Evolutionary conservation across 2,888 invertebrate genomes (phyloP).

Genomic region (Drosophila monieri): DNA sequence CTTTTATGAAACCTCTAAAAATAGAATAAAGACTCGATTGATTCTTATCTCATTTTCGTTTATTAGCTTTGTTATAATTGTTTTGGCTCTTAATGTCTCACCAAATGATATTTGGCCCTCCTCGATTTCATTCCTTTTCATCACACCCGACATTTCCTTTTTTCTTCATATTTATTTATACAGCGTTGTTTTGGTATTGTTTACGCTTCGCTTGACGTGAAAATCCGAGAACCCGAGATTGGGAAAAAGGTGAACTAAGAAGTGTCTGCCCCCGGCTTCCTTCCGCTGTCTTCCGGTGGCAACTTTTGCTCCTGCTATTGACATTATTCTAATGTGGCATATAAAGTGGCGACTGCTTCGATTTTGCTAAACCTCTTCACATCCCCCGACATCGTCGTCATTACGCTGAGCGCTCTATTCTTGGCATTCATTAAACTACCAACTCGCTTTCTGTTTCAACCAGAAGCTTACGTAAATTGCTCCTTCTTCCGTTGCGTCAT

Average conservation of each 20-base stretch:
- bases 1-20: too few species aligned
- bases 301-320: constrained; percentile 53
- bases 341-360: constrained; percentile 46
- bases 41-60: constrained; percentile 5
- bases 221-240: constrained; percentile 18
- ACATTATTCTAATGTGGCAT: constrained; percentile 53
- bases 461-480: constrained; percentile 63
- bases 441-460: constrained; percentile 23
- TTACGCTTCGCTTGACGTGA: constrained; percentile 58
- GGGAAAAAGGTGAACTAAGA: too few species aligned
- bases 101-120: constrained; percentile 8
- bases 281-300: constrained; percentile 24
- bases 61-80: constrained; percentile 45
- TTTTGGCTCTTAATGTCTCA: constrained; percentile 27
- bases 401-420: constrained; percentile 57
- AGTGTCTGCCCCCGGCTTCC: constrained; percentile 17
- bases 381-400: constrained; percentile 33
- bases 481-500: constrained; percentile 61
- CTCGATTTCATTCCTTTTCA: constrained; percentile 8
- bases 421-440: constrained; percentile 45
- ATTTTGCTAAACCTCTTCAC: constrained; percentile 19
- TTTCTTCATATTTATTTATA: constrained; percentile 60
- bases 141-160: constrained; percentile 15
- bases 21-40: neutral
- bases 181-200: constrained; percentile 59